phyloP scores from a whole-genome alignment of 2,888 invertebrate genomes.

The Gastrophysa polygoni region DNA sequence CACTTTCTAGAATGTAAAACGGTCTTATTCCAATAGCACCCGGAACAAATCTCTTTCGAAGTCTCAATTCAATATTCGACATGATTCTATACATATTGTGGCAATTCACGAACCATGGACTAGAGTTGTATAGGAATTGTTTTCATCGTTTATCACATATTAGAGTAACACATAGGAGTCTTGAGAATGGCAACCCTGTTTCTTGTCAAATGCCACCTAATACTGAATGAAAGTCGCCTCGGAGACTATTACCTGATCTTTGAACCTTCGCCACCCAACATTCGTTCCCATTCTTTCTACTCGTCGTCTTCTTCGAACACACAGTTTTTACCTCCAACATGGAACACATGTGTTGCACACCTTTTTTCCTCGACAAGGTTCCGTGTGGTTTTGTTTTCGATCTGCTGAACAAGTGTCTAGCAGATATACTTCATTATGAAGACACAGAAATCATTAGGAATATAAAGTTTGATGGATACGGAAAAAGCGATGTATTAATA shows the following conservation, averaged over 20 bases:
- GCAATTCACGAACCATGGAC: too few relatives aligned
- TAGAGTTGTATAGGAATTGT: too few relatives aligned
- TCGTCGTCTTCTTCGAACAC: slow-evolving; percentile 16
- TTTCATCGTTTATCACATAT: too few relatives aligned
- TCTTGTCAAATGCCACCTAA: slow-evolving; percentile 44
- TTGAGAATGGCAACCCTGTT: slow-evolving; percentile 29
- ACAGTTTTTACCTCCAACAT: slow-evolving; percentile 35
- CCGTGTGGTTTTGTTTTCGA: slow-evolving; percentile 21
- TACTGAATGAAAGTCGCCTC: slow-evolving; percentile 39
- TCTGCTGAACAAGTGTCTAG: slow-evolving; percentile 31
- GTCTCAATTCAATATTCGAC: too few relatives aligned
- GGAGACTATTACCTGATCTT: slow-evolving; percentile 45
- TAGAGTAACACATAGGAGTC: too few relatives aligned
- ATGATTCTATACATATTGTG: too few relatives aligned
- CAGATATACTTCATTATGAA: not conserved
- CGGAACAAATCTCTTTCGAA: too few relatives aligned
- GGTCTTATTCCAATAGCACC: too few relatives aligned
- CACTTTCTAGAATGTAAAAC: too few relatives aligned
- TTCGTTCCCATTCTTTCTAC: slow-evolving; percentile 15
- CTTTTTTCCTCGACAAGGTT: slow-evolving; percentile 24
- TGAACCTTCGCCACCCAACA: slow-evolving; percentile 39
- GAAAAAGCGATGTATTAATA: not conserved
- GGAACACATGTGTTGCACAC: slow-evolving; percentile 34
- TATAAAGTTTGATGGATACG: not conserved
- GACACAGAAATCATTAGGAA: not conserved